These are phyloP conservation scores for Periophthalmodon schlosseri DNA, from an alignment of 2,113 vertebrate genomes.

Conservation along the genomic window DNA sequence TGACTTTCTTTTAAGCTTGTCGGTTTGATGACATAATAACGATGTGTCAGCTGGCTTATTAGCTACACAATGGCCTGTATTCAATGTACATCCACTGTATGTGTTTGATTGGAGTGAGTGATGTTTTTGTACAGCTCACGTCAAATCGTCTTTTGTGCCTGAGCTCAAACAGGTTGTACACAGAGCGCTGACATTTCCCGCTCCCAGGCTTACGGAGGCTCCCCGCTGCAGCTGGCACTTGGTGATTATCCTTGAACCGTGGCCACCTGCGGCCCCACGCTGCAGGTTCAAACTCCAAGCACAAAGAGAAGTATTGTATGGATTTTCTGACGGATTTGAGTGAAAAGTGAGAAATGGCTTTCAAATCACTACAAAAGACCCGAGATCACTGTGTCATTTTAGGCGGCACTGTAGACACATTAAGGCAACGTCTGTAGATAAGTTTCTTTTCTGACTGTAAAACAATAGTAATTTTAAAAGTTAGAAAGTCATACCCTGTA, in stretches of 20 bases:
- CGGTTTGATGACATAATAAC: not conserved
- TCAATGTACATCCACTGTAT: not conserved
- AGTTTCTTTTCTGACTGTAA: not conserved
- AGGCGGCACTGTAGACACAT: not conserved
- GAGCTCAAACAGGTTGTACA: slow-evolving; percentile 52
- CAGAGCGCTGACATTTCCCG: slow-evolving; percentile 60
- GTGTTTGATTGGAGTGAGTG: not conserved
- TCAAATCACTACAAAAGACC: not conserved
- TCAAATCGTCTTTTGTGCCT: slow-evolving; percentile 26
- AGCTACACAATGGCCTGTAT: not conserved
- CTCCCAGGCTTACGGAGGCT: slow-evolving; percentile 45
- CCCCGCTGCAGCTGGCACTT: slow-evolving; percentile 43
- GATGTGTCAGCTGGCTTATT: not conserved
- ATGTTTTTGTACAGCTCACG: slow-evolving; percentile 22
- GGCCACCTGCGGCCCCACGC: slow-evolving; percentile 6
- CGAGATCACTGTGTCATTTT: not conserved
- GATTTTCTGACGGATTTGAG: slow-evolving; percentile 6
- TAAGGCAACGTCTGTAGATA: not conserved
- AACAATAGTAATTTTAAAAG: not conserved
- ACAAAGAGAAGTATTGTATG: slow-evolving; percentile 20
- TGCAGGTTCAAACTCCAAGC: slow-evolving; percentile 17
- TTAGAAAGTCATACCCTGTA: too few species aligned
- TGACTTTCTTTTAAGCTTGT: not conserved
- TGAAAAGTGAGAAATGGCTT: slow-evolving; percentile 1
- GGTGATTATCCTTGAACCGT: slow-evolving; percentile 50